Evolutionary conservation across 2,797 vertebrate genomes (phyloP), one percentile per base, ranked within the genome.

Genomic region (Anabacerthia variegaticeps): DNA sequence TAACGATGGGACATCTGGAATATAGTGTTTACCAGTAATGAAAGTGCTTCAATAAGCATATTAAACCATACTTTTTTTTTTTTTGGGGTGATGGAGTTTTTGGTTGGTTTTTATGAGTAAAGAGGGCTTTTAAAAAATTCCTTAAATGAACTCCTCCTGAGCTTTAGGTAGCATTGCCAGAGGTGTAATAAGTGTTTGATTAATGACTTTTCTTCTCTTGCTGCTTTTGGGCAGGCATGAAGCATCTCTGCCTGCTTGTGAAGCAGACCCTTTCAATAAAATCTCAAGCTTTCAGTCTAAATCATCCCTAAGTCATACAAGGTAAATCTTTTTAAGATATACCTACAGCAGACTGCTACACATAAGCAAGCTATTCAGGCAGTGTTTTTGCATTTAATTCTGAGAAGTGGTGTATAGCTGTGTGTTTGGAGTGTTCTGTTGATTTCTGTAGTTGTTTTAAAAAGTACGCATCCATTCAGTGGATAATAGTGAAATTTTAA

Each of bases 181-280:
- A 58, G 19, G 12, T 78, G 6, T 66, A 55, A 1, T 34, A 81
- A 77, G 1, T 55, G 18, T 48, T 85, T 81, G 34, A 80, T 78
- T 86, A 69, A 76, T 37, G 7, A 55, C 30, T 91, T 87, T 22
- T 66, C 39, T 80, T 94, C 56, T 86, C 48, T 89, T 92, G 16
- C 71, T 96, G 28, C 68, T 94, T 94, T 89, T 95, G 93, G 65
- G 82, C 78, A 96, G 93, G 82, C 62, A 22, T 24, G 87, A 79
- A 83, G 32, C 76, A 56, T 63, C 85, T 81, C 27, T 94, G 39
- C 48, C 48, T 92, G 28, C 63, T 88, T 81, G 12, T 0, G 69
- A 94, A 94, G 73, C 75, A 61, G 74, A 77, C 68, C 73, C 36
- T 94, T 92, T 82, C 63, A 63, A 6, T 93, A 95, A 90, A 89